phyloP scores from a whole-genome alignment of 2,888 invertebrate species.

The Athalia rosae region DNA sequence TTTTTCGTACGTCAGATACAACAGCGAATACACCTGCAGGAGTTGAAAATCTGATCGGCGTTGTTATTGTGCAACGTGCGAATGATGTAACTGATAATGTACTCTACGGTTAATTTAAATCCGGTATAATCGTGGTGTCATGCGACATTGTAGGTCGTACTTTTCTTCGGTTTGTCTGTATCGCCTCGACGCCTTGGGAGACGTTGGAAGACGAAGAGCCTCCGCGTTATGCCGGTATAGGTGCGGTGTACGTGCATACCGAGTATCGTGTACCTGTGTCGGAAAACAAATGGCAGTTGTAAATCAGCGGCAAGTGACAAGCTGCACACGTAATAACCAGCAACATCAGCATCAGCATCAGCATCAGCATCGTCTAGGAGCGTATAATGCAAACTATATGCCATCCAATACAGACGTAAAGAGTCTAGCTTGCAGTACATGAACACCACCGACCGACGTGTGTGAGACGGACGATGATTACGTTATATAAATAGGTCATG shows the following conservation, averaged over 20 bases:
- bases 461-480: slow-evolving; percentile 39
- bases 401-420: too few species aligned
- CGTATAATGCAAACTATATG: not conserved
- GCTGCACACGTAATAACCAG: slow-evolving; percentile 33
- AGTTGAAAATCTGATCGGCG: too few species aligned
- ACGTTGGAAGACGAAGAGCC: not conserved
- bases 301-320: slow-evolving; percentile 39
- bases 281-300: slow-evolving; percentile 31
- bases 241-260: not conserved
- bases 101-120: too few species aligned
- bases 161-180: not conserved
- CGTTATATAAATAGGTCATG: slow-evolving; percentile 44
- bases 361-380: slow-evolving; percentile 33
- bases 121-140: too few species aligned
- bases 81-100: too few species aligned
- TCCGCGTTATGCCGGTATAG: not conserved
- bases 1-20: too few species aligned
- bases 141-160: not conserved
- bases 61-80: too few species aligned
- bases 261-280: not conserved
- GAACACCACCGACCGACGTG: too few species aligned
- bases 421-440: too few species aligned
- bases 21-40: too few species aligned
- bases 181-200: too few species aligned
- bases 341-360: slow-evolving; percentile 25